These are phyloP conservation scores for Somateria mollissima DNA, from an alignment of 2,797 vertebrate species.

Conservation along the genomic window DNA sequence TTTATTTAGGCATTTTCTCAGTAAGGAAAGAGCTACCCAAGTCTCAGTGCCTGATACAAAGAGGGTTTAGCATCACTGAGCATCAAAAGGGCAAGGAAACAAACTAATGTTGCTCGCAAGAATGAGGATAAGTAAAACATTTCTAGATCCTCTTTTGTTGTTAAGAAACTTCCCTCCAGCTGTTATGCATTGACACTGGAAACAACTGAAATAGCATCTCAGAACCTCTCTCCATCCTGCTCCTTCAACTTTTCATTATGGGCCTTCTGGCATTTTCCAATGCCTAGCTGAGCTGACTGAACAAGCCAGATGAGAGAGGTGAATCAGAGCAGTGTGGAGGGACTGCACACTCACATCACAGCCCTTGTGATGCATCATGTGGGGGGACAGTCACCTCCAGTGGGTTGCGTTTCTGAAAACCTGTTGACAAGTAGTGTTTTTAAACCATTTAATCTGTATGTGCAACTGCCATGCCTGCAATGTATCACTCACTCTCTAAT, in stretches of 20 bases:
- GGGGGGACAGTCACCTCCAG: background rate
- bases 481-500: background rate
- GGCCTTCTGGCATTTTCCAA: background rate
- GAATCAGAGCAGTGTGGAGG: rapidly evolving
- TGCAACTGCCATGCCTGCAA: background rate
- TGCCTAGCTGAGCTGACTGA: background rate
- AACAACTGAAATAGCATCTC: background rate
- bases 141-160: background rate
- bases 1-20: background rate
- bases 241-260: background rate
- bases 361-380: background rate
- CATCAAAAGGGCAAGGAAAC: background rate
- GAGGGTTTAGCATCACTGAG: background rate
- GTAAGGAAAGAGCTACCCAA: background rate
- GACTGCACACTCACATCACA: background rate
- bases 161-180: background rate
- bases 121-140: background rate
- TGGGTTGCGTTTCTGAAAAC: background rate
- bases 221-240: background rate
- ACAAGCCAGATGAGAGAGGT: background rate
- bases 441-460: background rate
- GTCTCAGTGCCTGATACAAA: background rate
- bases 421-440: background rate
- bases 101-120: background rate
- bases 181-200: background rate